Base-by-base conservation (phyloP, 2,113 vertebrate species). In the Hippopotamus amphibius region DNA sequence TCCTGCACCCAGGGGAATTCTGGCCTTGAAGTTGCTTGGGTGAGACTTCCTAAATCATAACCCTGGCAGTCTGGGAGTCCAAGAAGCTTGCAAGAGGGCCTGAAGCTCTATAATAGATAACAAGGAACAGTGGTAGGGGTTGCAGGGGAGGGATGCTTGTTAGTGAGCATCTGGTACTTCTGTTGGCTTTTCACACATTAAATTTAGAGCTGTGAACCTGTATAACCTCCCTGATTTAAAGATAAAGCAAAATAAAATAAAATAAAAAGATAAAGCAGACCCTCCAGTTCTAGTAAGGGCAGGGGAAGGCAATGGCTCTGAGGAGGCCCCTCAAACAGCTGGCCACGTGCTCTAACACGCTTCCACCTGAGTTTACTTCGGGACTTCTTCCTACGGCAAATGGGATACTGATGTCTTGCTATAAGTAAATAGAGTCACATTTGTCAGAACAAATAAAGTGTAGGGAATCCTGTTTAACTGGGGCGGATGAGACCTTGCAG, bases 341-440 rank as follows among this genome's bases (percentile, higher is more conserved):
- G 6, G 28, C 6, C 48, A 5, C 16, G 7, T 16, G 43, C 15
- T 80, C 19, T 3, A 43, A 74, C 0, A 1, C 7, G 48, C 8
- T 59, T 12, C n/a, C 48, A 16, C 66, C 24, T 50, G 24, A 48
- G 71, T 82, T 57, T 80, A 24, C 55, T 19, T 2, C n/a, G 50
- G 43, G 77, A 33, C 59, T 72, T 72, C 87, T 80, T 26, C 3
- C 63, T 53, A 15, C 41, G 63, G 37, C 53, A n/a, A 28, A 21
- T 3, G 17, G 50, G 53, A 81, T 69, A 57, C 43, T 9, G 16
- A 71, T 22, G 88, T 81, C 89, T 82, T 50, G 41, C 19, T 69
- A 69, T 72, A 74, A 21, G 50, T 46, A 95, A 90, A 88, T 2
- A 59, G 61, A 68, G 14, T 94, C 10, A 10, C 8, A 9, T 80